Evolutionary conservation across 2,888 invertebrate genomes (phyloP), one percentile per base, ranked within the genome.

Genomic region (Drosophila emarginata): DNA sequence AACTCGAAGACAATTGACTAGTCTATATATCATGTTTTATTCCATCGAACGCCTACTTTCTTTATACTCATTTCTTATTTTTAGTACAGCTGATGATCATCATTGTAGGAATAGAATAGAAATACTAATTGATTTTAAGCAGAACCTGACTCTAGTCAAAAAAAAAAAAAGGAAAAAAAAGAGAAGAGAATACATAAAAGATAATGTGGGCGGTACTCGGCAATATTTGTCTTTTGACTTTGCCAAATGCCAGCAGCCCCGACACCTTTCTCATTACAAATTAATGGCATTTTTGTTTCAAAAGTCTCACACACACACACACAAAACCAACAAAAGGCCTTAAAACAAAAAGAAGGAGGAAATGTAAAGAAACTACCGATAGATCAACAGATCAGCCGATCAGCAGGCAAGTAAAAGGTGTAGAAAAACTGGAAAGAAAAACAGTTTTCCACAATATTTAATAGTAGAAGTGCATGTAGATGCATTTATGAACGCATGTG

Each of bases 231-330:
- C 79, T 81, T 72, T 82, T 83, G 84, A 83, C 87, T 83, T 76
- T 74, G 66, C 32, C 32, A 18, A 32, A 54, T 32, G 53, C 53
- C 12, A 45, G 18, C 15, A 14, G 28, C 14, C 78, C 63, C 82
- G 86, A 88, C 89, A 89, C 88, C 88, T 89, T 89, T 87, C 87
- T 79, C 80, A 88, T 88, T 87, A 88, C 87, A 76, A 88, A 89
- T 86, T 89, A 89, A 89, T 89, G 89, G 84, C 72, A 88, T 86
- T 76, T 79, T 74, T 45, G 18, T 40, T 15, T 9, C 9, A 1
- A 32, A 28, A 28, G 1, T 15, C 18, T 45, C 28, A 28, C 6
- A 28, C 28, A 28, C 28, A 28, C 62, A 63, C 28, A 51, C 58
- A 61, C 5, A 61, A 50, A 37, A 15, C 28, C 14, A 60, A 75